Evolutionary conservation across 2,113 vertebrate species (phyloP).

Genomic region (Sinocyclocheilus rhinocerous): DNA sequence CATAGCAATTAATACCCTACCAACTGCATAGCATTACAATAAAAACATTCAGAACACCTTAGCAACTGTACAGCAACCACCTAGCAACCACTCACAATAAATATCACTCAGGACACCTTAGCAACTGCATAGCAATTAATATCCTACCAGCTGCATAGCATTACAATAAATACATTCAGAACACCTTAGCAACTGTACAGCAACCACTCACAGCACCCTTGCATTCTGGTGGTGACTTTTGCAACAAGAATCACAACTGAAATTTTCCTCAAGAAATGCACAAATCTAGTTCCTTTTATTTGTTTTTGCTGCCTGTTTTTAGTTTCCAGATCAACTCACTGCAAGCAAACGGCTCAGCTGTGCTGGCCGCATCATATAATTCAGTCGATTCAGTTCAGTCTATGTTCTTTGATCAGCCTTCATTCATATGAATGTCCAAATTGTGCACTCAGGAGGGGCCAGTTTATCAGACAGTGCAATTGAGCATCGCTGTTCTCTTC

Average conservation of each 20-base stretch:
- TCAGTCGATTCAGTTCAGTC: neutral
- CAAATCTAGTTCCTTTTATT: neutral
- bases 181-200: neutral
- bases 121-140: neutral
- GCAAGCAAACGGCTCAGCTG: neutral
- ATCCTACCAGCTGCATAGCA: neutral
- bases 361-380: neutral
- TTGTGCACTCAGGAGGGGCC: conserved; percentile 45
- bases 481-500: neutral
- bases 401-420: conserved; percentile 55
- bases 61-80: too few species aligned
- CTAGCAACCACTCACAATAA: too few species aligned
- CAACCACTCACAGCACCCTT: neutral
- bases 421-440: conserved; percentile 65
- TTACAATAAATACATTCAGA: neutral
- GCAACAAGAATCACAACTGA: neutral
- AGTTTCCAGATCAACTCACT: neutral
- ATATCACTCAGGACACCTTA: too few species aligned
- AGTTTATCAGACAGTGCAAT: conserved; percentile 8
- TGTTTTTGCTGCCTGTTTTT: neutral
- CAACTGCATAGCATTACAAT: too few species aligned
- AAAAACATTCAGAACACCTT: too few species aligned
- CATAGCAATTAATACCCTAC: too few species aligned
- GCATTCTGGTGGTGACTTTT: neutral
- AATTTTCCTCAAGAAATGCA: neutral